Base-by-base conservation (phyloP, 2,888 invertebrate species). In the Cephonodes hylas region DNA sequence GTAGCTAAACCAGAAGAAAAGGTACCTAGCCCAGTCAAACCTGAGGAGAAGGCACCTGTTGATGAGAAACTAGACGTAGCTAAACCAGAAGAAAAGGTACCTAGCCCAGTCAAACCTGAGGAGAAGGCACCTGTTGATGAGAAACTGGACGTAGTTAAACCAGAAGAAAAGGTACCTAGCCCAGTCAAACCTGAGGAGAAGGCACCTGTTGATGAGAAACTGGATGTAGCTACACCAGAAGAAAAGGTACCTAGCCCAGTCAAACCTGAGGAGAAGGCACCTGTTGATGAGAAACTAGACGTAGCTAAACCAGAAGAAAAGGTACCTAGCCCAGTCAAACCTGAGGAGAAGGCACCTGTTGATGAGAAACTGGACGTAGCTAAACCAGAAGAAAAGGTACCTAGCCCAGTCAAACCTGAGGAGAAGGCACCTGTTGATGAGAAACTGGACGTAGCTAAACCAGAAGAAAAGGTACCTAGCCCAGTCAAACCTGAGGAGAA, bases 241-340 rank as follows among this genome's bases (percentile, higher is more conserved):
- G 27, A 48, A 7, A 63, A 69, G 25, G 64, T 4, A 38, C 59
- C 62, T 0, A 67, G 56, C 31, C 64, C 66, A 13, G 45, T 56
- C 0, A 58, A 65, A 44, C 60, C 42, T 6, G 63, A 63, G 1
- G 61, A 67, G 0, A 66, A 62, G 13, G 34, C 2, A 58, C 61
- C 10, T n/a, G 20, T 3, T 1, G n/a, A n/a, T n/a, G n/a, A n/a
- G n/a, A n/a, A n/a, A n/a, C 13, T 22, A 15, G 7, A 42, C 13
- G 44, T 38, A 1, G 42, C 25, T 5, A 53, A 53, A 27, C 25
- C n/a, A 27, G 58, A n/a, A n/a, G n/a, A n/a, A n/a, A n/a, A n/a
- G n/a, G n/a, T n/a, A n/a, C n/a, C n/a, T n/a, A n/a, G n/a, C n/a
- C n/a, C n/a, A n/a, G n/a, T n/a, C n/a, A n/a, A n/a, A n/a, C n/a